phyloP scores from a whole-genome alignment of 2,113 vertebrate genomes.

The Aegotheles bennettii region DNA sequence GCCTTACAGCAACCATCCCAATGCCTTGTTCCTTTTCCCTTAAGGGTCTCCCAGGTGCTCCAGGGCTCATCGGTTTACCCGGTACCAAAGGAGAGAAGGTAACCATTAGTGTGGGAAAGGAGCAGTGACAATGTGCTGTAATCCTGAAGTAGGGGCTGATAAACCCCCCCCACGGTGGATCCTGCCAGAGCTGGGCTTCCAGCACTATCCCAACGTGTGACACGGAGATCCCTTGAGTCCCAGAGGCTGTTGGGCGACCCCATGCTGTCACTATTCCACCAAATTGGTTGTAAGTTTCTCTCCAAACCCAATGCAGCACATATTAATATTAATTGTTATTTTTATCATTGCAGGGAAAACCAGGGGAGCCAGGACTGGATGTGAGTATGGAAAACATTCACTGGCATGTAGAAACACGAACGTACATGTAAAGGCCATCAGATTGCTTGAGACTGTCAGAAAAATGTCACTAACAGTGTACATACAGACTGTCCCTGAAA shows the following conservation, averaged over 20 bases:
- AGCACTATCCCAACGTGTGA: neutral
- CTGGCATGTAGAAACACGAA: neutral
- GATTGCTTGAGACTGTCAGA: neutral
- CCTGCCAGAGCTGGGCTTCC: neutral
- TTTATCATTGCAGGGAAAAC: constrained; percentile 80
- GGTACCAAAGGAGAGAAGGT: constrained; percentile 96
- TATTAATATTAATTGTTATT: neutral
- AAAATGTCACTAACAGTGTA: neutral
- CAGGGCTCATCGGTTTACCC: constrained; percentile 89
- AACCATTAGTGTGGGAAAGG: neutral
- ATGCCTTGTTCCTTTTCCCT: neutral
- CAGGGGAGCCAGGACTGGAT: constrained; percentile 91
- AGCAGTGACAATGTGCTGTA: rapidly evolving
- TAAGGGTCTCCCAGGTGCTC: constrained; percentile 66
- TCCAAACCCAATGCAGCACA: too few species aligned
- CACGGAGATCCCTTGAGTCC: neutral
- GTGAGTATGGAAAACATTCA: constrained; percentile 76
- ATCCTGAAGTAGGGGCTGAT: neutral
- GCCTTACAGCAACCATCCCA: neutral
- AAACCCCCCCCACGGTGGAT: neutral
- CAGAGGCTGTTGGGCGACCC: neutral
- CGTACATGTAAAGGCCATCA: neutral
- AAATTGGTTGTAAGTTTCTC: neutral
- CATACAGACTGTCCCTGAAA: neutral
- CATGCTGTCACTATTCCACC: neutral